Evolutionary conservation across 2,888 invertebrate genomes (phyloP).

Genomic region (Drosophila eohydei): DNA sequence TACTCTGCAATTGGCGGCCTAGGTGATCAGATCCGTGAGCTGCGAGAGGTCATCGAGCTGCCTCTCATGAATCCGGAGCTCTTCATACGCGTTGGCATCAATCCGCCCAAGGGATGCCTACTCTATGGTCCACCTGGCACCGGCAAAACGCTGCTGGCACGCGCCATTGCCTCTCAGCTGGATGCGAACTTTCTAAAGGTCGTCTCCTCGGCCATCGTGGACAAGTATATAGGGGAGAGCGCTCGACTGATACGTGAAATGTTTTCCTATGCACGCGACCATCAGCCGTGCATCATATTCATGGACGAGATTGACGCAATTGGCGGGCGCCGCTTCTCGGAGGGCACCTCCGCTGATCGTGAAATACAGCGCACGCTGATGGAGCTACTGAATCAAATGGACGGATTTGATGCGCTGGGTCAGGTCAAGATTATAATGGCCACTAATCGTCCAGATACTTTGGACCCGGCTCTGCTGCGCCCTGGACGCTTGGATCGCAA

Average conservation of each 20-base stretch:
- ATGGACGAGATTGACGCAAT: slow-evolving; percentile 99
- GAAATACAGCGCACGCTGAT: slow-evolving; percentile 99
- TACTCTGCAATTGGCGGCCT: slow-evolving; percentile 98
- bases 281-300: slow-evolving; percentile 99
- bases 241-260: slow-evolving; percentile 98
- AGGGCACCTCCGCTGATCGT: slow-evolving; percentile 98
- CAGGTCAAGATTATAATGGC: slow-evolving; percentile 99
- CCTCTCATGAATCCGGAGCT: slow-evolving; percentile 98
- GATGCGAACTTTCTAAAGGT: slow-evolving; percentile 99
- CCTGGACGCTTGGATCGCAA: slow-evolving; percentile 98
- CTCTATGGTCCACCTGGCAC: slow-evolving; percentile 88
- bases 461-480: slow-evolving; percentile 97
- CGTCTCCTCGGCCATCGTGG: slow-evolving; percentile 99
- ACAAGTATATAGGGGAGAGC: slow-evolving; percentile 99
- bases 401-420: slow-evolving; percentile 98
- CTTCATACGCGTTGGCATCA: slow-evolving; percentile 98
- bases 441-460: slow-evolving; percentile 98
- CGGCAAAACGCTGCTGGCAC: slow-evolving; percentile 94
- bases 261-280: slow-evolving; percentile 99
- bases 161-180: slow-evolving; percentile 99
- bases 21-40: slow-evolving; percentile 97
- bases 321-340: slow-evolving; percentile 97
- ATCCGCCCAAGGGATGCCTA: slow-evolving; percentile 98
- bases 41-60: slow-evolving; percentile 98
- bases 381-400: slow-evolving; percentile 99